These are phyloP conservation scores for Drosophila putrida DNA, from an alignment of 2,888 invertebrate species.

Conservation along the genomic window DNA sequence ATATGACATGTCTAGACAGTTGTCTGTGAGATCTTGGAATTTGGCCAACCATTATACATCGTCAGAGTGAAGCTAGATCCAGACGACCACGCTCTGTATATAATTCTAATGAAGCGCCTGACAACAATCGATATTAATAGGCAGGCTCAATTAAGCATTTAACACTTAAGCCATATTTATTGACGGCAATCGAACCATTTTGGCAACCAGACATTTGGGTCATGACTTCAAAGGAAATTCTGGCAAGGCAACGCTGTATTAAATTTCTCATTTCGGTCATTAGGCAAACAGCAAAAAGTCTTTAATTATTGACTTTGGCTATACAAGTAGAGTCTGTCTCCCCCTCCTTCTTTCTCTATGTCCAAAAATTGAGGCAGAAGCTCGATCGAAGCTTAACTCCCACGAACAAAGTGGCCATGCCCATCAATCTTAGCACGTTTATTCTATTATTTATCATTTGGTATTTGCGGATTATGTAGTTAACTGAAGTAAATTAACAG, in stretches of 20 bases:
- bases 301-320: conserved; percentile 54
- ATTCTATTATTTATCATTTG: conserved; percentile 31
- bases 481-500: conserved; percentile 4
- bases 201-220: conserved; percentile 68
- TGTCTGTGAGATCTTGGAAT: conserved; percentile 19
- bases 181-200: conserved; percentile 52
- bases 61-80: conserved; percentile 13
- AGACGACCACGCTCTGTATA: conserved; percentile 17
- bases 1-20: conserved; percentile 20
- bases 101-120: conserved; percentile 36
- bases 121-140: conserved; percentile 57
- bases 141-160: conserved; percentile 67
- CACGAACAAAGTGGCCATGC: conserved; percentile 49
- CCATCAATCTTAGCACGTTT: conserved; percentile 69
- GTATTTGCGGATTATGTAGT: conserved; percentile 1
- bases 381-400: conserved; percentile 63
- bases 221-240: conserved; percentile 71
- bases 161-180: conserved; percentile 68
- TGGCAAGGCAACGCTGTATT: conserved; percentile 20
- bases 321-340: not conserved
- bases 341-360: not conserved
- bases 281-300: conserved; percentile 57
- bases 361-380: not conserved
- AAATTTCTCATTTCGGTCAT: conserved; percentile 37
- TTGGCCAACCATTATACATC: conserved; percentile 42